These are phyloP conservation scores for Mohoua ochrocephala DNA, from an alignment of 2,113 vertebrate genomes.

Conservation along the genomic window DNA sequence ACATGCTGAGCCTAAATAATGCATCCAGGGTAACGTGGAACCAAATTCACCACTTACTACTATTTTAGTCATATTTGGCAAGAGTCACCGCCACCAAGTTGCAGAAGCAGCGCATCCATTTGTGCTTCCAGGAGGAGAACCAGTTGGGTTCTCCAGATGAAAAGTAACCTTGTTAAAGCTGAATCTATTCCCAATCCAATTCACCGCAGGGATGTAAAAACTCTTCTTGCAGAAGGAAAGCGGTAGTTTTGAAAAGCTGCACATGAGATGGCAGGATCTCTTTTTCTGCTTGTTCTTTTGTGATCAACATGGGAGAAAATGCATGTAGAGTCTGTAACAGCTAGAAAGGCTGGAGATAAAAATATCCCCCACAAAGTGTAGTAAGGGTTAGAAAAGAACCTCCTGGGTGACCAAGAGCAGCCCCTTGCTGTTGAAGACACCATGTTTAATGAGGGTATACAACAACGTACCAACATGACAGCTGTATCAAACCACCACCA, in stretches of 20 bases:
- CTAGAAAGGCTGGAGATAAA: neutral
- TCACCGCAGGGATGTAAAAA: neutral
- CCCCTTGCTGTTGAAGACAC: neutral
- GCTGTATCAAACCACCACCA: rapidly evolving
- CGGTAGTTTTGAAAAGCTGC: neutral
- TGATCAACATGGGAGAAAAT: neutral
- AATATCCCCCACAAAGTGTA: neutral
- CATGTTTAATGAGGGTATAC: rapidly evolving
- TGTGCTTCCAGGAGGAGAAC: neutral
- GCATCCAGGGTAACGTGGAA: neutral
- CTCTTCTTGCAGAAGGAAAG: neutral
- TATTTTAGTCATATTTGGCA: neutral
- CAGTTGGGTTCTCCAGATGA: neutral
- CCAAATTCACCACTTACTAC: neutral
- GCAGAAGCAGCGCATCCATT: neutral
- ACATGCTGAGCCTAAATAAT: neutral
- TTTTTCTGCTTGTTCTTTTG: neutral
- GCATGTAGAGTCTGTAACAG: neutral
- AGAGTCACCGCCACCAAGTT: neutral
- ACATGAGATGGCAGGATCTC: neutral
- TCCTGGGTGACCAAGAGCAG: neutral
- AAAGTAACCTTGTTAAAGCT: neutral
- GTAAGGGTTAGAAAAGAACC: neutral
- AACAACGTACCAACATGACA: rapidly evolving
- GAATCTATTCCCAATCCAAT: neutral